A percentile compares a stretch with the other conserved stretches of the same genome.
Evolutionary conservation across 2,888 invertebrate species (phyloP).

Genomic region (Apodemia zela): DNA sequence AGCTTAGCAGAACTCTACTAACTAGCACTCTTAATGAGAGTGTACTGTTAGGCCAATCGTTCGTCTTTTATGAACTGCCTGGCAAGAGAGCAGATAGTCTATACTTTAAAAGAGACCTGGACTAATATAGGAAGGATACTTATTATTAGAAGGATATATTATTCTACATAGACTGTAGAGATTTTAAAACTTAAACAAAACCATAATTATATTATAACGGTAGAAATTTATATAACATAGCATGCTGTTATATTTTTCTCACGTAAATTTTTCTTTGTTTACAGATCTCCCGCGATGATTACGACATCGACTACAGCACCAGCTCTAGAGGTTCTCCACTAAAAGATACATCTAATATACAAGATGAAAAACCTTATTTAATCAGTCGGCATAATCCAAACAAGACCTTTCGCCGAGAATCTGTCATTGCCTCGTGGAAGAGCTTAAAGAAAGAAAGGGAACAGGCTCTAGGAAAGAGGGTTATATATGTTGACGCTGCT

Average conservation of each 20-base stretch:
- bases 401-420: constrained; percentile 72
- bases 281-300: constrained; percentile 74
- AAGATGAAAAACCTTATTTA: constrained; percentile 61
- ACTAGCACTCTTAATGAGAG: neutral
- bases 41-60: no score
- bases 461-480: constrained; percentile 66
- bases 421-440: constrained; percentile 76
- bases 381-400: constrained; percentile 76
- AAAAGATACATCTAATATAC: constrained; percentile 71
- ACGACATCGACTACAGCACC: constrained; percentile 65
- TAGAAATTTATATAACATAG: neutral
- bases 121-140: no score
- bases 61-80: no score
- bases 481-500: constrained; percentile 67
- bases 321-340: constrained; percentile 69
- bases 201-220: neutral
- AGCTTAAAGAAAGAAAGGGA: constrained; percentile 73
- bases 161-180: no score
- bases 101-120: no score
- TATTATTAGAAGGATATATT: no score
- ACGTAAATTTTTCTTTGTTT: constrained; percentile 43
- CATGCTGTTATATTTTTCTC: neutral
- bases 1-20: neutral
- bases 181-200: no score
- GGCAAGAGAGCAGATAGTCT: no score